phyloP scores from a whole-genome alignment of 2,797 vertebrate species.

The Hylomyscus alleni region DNA sequence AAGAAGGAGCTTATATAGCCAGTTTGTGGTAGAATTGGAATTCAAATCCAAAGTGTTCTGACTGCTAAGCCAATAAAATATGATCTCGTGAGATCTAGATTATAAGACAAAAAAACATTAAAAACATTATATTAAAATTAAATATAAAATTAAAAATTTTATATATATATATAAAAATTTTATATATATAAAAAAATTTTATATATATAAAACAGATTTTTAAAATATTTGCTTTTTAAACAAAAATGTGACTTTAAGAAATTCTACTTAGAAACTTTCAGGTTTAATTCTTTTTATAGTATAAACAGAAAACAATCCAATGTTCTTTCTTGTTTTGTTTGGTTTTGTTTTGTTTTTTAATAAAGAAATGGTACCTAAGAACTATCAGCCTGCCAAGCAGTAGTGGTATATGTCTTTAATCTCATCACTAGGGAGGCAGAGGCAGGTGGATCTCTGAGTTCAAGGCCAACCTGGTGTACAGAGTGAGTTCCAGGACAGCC shows the following conservation, averaged over 20 bases:
- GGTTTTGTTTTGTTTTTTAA: background rate
- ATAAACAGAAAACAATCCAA: background rate
- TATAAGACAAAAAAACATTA: slow-evolving; percentile 26
- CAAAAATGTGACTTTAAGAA: slow-evolving; percentile 38
- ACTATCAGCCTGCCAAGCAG: background rate
- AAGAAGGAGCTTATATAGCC: background rate
- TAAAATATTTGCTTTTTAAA: background rate
- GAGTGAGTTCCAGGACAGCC: background rate
- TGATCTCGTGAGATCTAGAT: background rate
- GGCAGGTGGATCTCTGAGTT: background rate
- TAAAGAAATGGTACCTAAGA: slow-evolving; percentile 11
- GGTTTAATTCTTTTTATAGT: background rate
- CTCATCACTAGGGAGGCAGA: background rate
- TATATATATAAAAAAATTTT: no score
- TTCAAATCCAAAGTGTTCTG: slow-evolving; percentile 31
- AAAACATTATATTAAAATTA: no score
- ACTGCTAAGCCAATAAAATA: background rate
- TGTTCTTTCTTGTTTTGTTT: background rate
- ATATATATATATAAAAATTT: no score
- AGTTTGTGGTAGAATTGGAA: background rate
- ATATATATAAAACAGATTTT: background rate
- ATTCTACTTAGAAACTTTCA: background rate
- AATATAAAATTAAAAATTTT: no score
- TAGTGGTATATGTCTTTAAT: background rate
- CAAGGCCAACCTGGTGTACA: background rate